These are phyloP conservation scores for Zele albiditarsus DNA, from an alignment of 2,888 invertebrate genomes.

Conservation along the genomic window DNA sequence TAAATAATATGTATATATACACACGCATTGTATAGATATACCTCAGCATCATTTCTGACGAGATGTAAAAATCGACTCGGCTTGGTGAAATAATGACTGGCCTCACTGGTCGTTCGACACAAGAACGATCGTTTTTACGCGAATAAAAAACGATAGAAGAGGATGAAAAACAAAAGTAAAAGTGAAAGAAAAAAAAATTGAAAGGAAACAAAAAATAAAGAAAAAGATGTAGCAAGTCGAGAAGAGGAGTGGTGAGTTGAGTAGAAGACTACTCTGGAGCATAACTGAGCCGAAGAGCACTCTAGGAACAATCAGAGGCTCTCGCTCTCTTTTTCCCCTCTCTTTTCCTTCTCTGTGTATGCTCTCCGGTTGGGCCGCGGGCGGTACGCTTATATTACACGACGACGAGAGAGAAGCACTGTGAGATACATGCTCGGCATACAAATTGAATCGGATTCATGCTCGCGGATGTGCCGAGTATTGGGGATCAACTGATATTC, in stretches of 20 bases:
- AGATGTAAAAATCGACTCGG: constrained; percentile 36
- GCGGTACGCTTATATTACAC: constrained; percentile 21
- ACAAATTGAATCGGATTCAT: constrained; percentile 64
- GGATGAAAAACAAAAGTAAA: constrained; percentile 36
- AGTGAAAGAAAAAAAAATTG: constrained; percentile 31
- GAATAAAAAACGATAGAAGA: constrained; percentile 5
- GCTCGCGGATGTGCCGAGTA: constrained; percentile 39
- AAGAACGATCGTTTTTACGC: constrained; percentile 30
- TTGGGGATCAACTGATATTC: constrained; percentile 37
- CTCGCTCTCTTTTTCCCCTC: neutral
- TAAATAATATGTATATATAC: neutral
- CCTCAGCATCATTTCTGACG: constrained; percentile 34
- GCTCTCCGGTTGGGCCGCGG: constrained; percentile 29
- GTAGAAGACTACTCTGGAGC: constrained; percentile 35
- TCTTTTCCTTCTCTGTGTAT: neutral
- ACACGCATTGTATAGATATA: constrained; percentile 24
- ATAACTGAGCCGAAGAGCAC: constrained; percentile 31
- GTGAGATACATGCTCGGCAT: constrained; percentile 59
- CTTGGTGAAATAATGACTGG: constrained; percentile 52
- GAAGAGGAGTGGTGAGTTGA: constrained; percentile 19
- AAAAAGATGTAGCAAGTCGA: constrained; percentile 36
- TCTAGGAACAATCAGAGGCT: constrained; percentile 37
- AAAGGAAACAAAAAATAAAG: constrained; percentile 27
- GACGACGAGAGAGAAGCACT: constrained; percentile 40
- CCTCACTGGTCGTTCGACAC: constrained; percentile 41